Evolutionary conservation across 2,888 invertebrate genomes (phyloP).

Genomic region (Artemia sp.): DNA sequence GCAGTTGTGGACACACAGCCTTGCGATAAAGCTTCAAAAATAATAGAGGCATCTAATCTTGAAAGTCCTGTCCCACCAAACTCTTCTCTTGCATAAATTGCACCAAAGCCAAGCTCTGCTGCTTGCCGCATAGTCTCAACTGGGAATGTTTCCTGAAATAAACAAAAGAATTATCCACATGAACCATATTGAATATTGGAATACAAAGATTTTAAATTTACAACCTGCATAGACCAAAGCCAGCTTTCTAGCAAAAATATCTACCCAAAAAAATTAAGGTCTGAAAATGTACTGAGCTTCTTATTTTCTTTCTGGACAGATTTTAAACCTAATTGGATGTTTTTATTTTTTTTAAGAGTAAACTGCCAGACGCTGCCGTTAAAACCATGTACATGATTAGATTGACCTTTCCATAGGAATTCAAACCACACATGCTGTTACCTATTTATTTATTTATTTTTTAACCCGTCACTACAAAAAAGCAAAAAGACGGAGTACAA

Average conservation of each 20-base stretch:
- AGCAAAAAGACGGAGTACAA: too few relatives aligned
- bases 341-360: too few relatives aligned
- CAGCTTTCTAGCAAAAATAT: not conserved
- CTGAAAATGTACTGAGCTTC: too few relatives aligned
- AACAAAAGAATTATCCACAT: conserved; percentile 18
- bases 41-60: conserved; percentile 38
- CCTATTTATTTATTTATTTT: too few relatives aligned
- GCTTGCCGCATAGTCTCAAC: conserved; percentile 36
- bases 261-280: too few relatives aligned
- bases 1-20: conserved; percentile 42
- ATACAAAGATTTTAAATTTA: not conserved
- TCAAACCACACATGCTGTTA: too few relatives aligned
- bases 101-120: conserved; percentile 39
- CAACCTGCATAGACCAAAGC: not conserved
- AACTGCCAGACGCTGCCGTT: too few relatives aligned
- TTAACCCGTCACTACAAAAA: too few relatives aligned
- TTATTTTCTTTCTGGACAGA: too few relatives aligned
- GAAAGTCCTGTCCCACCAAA: conserved; percentile 38
- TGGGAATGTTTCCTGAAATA: conserved; percentile 32
- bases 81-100: conserved; percentile 37
- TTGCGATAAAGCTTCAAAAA: conserved; percentile 40
- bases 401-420: too few relatives aligned
- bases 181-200: conserved; percentile 13
- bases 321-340: too few relatives aligned
- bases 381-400: too few relatives aligned